A percentile compares a stretch with the other conserved stretches of the same genome.
Conservation (phyloP, 2,797 vertebrate genomes). For the Microhierax caerulescens region DNA sequence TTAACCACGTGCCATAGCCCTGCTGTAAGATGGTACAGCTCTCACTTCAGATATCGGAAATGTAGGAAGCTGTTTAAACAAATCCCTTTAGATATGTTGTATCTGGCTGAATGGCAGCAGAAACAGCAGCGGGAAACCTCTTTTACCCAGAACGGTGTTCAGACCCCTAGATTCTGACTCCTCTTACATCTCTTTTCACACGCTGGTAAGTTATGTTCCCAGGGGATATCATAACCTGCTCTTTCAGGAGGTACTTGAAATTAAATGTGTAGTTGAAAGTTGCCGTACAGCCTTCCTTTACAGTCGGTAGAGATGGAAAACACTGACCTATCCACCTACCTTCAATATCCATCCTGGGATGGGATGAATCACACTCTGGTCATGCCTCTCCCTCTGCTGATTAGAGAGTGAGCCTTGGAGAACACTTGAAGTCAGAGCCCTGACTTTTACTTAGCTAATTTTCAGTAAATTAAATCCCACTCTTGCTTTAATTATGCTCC, state of each 20-base stretch:
- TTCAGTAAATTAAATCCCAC: neutral
- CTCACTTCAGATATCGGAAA: neutral
- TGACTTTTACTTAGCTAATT: slow-evolving; percentile 15
- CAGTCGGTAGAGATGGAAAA: neutral
- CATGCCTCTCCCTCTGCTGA: neutral
- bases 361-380: neutral
- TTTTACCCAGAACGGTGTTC: neutral
- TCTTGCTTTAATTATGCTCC: neutral
- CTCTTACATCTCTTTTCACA: neutral
- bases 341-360: neutral
- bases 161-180: neutral
- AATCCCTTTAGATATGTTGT: neutral
- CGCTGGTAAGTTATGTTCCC: neutral
- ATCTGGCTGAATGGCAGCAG: neutral
- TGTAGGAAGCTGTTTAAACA: neutral
- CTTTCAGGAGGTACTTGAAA: neutral
- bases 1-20: neutral
- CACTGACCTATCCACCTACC: neutral
- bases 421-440: neutral
- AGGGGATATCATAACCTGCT: neutral
- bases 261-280: neutral
- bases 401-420: neutral
- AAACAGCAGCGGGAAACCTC: neutral
- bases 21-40: neutral
- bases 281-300: neutral